Conservation (phyloP, 2,888 invertebrate genomes). For the Leptura quadrifasciata region DNA sequence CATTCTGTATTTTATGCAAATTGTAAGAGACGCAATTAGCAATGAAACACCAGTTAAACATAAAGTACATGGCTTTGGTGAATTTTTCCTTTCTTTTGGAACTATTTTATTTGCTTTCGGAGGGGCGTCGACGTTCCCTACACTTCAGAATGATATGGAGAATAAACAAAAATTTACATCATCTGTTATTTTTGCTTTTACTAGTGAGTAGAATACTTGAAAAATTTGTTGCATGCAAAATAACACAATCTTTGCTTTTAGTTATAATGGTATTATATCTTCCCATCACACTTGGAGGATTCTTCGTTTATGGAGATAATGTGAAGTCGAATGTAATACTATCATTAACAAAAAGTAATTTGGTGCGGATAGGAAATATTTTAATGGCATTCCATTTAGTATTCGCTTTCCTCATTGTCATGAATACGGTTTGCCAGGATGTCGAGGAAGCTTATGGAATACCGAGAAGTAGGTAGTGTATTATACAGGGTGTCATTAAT, state of each 20-base stretch:
- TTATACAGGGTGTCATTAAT: too few species aligned
- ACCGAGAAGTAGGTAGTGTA: slow-evolving; percentile 79
- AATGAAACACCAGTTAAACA: slow-evolving; percentile 73
- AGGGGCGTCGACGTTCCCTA: slow-evolving; percentile 85
- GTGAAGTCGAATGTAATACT: slow-evolving; percentile 79
- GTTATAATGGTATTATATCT: slow-evolving; percentile 78
- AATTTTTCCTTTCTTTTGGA: slow-evolving; percentile 83
- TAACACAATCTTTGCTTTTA: slow-evolving; percentile 65
- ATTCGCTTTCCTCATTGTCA: slow-evolving; percentile 81
- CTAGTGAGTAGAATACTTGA: slow-evolving; percentile 72
- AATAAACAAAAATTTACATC: slow-evolving; percentile 80
- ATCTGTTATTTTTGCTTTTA: slow-evolving; percentile 79
- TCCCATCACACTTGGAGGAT: slow-evolving; percentile 79
- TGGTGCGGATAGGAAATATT: slow-evolving; percentile 78
- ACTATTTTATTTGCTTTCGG: slow-evolving; percentile 84
- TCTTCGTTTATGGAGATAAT: slow-evolving; percentile 79
- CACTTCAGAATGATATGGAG: slow-evolving; percentile 86
- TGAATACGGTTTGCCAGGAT: slow-evolving; percentile 84
- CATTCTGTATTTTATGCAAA: slow-evolving; percentile 79
- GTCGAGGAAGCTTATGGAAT: slow-evolving; percentile 80
- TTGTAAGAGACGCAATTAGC: slow-evolving; percentile 75
- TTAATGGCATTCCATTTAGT: slow-evolving; percentile 81
- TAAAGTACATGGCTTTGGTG: slow-evolving; percentile 76
- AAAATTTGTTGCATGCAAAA: neutral
- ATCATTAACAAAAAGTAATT: slow-evolving; percentile 75